phyloP scores from a whole-genome alignment of 2,113 vertebrate genomes.

The Halcyon senegalensis region DNA sequence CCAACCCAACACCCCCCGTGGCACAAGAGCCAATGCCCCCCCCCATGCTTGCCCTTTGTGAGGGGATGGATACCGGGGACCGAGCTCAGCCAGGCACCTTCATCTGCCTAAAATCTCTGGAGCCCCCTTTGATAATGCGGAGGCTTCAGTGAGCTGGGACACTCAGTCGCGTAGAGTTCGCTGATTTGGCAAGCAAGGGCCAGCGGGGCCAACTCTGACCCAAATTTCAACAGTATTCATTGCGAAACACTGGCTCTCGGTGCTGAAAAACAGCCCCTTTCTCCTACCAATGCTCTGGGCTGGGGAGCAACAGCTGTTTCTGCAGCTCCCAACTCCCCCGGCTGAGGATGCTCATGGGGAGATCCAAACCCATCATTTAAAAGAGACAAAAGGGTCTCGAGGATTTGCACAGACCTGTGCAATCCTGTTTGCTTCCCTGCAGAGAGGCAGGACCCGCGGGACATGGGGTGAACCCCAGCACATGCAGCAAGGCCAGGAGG shows the following conservation, averaged over 20 bases:
- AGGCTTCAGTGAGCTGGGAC: neutral
- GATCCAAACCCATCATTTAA: neutral
- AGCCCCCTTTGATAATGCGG: fast-evolving
- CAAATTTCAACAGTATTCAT: neutral
- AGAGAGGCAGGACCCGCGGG: neutral
- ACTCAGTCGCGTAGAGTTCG: fast-evolving
- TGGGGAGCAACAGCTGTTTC: neutral
- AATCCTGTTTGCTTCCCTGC: fast-evolving
- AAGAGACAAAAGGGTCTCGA: neutral
- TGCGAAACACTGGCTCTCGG: neutral
- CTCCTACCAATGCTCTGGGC: fast-evolving
- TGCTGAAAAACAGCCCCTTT: neutral
- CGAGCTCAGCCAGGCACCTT: neutral
- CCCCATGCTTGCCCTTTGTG: neutral
- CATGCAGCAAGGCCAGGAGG: neutral
- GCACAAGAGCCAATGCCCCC: fast-evolving
- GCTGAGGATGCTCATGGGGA: fast-evolving
- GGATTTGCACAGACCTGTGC: neutral
- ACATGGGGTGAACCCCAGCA: neutral
- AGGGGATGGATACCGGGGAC: fast-evolving
- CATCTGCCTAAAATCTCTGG: neutral
- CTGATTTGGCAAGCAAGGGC: neutral
- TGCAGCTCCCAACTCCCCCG: fast-evolving
- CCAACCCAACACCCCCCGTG: neutral
- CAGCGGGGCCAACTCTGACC: neutral